phyloP scores from a whole-genome alignment of 2,113 vertebrate species.

The Rallus limicola region DNA sequence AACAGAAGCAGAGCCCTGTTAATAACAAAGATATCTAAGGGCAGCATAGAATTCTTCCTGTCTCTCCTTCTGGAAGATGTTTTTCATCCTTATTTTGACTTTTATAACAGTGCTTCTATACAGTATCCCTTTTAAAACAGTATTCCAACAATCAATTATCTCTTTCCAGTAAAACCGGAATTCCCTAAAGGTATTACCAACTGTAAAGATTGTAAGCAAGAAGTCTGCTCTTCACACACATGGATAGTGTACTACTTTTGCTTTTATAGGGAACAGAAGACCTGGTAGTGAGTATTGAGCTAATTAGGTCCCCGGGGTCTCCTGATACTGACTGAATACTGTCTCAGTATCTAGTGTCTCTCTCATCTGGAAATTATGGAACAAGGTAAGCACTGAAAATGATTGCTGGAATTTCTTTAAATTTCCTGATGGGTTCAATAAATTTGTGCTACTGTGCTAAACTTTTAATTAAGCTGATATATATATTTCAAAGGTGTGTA shows the following conservation, averaged over 20 bases:
- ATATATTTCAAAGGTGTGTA: neutral
- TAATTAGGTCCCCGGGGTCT: conserved; percentile 61
- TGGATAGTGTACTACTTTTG: neutral
- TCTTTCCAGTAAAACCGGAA: neutral
- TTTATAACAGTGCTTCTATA: neutral
- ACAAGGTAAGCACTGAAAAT: conserved; percentile 3
- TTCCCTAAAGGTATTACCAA: neutral
- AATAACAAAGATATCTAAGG: neutral
- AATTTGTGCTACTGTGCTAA: neutral
- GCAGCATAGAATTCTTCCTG: neutral
- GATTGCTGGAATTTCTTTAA: conserved; percentile 13
- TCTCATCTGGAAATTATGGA: conserved; percentile 14
- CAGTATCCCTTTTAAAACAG: neutral
- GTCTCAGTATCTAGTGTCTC: neutral
- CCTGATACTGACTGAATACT: neutral
- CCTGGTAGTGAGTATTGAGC: neutral
- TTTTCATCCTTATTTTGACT: neutral
- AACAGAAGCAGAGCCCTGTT: neutral
- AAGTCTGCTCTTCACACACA: neutral
- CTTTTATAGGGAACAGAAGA: neutral
- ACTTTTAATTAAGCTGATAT: neutral
- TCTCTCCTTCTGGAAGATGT: neutral
- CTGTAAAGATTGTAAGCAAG: neutral
- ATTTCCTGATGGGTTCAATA: conserved; percentile 6
- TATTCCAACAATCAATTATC: neutral